Evolutionary conservation across 2,888 invertebrate species (phyloP), one percentile per base, ranked within the genome.

Genomic region (Lasioglossum malachurum): DNA sequence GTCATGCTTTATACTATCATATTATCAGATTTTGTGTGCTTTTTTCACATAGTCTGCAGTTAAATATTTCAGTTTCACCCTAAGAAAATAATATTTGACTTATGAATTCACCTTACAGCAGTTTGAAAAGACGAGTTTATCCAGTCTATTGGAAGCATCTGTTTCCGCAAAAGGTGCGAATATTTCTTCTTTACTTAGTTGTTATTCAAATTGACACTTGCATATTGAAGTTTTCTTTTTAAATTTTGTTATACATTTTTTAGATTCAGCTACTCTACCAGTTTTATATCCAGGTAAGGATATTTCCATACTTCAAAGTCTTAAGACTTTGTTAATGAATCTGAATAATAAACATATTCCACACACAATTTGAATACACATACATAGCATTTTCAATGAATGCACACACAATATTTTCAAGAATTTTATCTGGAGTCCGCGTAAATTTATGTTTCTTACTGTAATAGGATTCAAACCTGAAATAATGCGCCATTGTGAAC

Each of bases 81-180:
- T 23, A 78, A 57, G 38, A 46, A 41, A 86, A 85, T 91, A 90
- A 88, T 79, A 38, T 81, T 8, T 64, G 16, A 73, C 57, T 87
- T 87, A 83, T 83, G 31, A 86, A 67, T 92, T 88, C 60, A 86
- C 86, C 92, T 94, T 95, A 60, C 94, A 95, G 95, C 93, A 88
- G 46, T 94, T 93, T 92, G 95, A 94, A 93, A 95, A 95, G 91
- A 95, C 95, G 88, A 95, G 95, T 85, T 95, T 95, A 87, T 95
- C 95, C 93, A 95, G 95, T 92, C 94, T 95, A n/a, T 89, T 95
- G 91, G 95, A 95, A 93, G 95, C 95, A 78, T 95, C 95, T 78
- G 95, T 95, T 64, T 95, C 95, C 57, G 93, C 93, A 53, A 95
- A 95, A 95, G 95, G 95, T 95, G 92, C 92, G 94, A 91, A 80